Percentiles rank a stretch among this genome's conserved stretches.
These are phyloP conservation scores for Mellilla xanthometata DNA, from an alignment of 2,888 invertebrate genomes.

Conservation along the genomic window DNA sequence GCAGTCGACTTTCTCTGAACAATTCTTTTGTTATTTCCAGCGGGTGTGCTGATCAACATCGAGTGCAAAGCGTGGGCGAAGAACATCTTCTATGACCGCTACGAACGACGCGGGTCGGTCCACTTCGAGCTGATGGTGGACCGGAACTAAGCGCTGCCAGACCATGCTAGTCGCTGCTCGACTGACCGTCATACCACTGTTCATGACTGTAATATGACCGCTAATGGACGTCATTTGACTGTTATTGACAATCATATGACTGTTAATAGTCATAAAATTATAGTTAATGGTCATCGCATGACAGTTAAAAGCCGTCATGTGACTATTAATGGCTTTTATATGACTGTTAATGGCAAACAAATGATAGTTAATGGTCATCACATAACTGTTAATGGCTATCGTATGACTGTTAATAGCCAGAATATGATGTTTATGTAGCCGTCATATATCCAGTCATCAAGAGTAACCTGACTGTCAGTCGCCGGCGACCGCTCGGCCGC, in stretches of 20 bases:
- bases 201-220: not conserved
- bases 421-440: too few relatives aligned
- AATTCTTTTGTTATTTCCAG: conserved; percentile 62
- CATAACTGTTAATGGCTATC: not conserved
- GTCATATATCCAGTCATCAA: too few relatives aligned
- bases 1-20: not conserved
- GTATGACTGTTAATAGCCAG: not conserved
- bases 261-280: too few relatives aligned
- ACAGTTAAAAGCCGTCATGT: too few relatives aligned
- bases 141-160: conserved; percentile 63
- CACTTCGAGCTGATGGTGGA: conserved; percentile 98
- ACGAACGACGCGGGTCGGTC: conserved; percentile 94
- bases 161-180: conserved; percentile 28
- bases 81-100: conserved; percentile 92
- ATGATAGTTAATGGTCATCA: too few relatives aligned
- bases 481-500: conserved; percentile 1
- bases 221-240: too few relatives aligned
- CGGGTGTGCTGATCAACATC: conserved; percentile 94
- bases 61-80: conserved; percentile 97
- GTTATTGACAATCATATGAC: not conserved
- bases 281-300: not conserved
- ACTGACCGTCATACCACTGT: conserved; percentile 3
- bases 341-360: not conserved
- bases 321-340: not conserved
- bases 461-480: not conserved